A percentile compares a stretch with the other conserved stretches of the same genome.
phyloP scores from a whole-genome alignment of 2,113 vertebrate genomes.

The Cromileptes altivelis region DNA sequence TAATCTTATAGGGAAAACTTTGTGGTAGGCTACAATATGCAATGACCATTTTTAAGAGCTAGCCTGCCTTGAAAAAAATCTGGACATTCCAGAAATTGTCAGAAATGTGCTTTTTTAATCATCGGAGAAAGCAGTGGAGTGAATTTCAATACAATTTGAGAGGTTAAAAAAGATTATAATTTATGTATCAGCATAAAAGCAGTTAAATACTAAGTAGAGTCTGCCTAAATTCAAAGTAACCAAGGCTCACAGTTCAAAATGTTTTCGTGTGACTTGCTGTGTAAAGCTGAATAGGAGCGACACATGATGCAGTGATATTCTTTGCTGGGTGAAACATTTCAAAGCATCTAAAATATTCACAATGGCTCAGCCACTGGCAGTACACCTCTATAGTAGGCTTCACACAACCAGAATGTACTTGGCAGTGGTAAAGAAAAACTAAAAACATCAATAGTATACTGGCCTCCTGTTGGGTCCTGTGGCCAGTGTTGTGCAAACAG shows the following conservation, averaged over 20 bases:
- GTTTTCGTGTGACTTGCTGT: background rate
- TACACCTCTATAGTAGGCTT: slow-evolving; percentile 33
- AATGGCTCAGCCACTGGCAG: slow-evolving; percentile 46
- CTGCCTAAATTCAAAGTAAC: slow-evolving; percentile 7
- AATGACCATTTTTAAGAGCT: background rate
- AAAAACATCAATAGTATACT: slow-evolving; percentile 76
- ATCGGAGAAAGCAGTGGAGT: background rate
- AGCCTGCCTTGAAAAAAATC: background rate
- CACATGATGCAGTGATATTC: slow-evolving; percentile 4
- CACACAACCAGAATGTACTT: slow-evolving; percentile 54
- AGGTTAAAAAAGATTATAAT: background rate
- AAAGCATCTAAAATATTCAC: slow-evolving; percentile 39
- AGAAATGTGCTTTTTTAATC: background rate
- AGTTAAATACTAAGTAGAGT: background rate
- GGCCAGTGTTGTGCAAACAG: slow-evolving; percentile 86
- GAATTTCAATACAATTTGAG: background rate
- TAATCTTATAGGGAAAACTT: slow-evolving; percentile 14
- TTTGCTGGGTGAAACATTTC: slow-evolving; percentile 31
- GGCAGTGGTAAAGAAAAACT: slow-evolving; percentile 72
- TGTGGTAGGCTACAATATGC: background rate
- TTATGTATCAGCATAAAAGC: background rate
- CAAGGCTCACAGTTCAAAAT: background rate
- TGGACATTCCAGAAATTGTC: background rate
- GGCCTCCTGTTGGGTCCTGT: slow-evolving; percentile 81
- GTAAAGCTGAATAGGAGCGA: slow-evolving; percentile 18